These are phyloP conservation scores for Cygnus atratus DNA, from an alignment of 2,113 vertebrate genomes.

Conservation along the genomic window DNA sequence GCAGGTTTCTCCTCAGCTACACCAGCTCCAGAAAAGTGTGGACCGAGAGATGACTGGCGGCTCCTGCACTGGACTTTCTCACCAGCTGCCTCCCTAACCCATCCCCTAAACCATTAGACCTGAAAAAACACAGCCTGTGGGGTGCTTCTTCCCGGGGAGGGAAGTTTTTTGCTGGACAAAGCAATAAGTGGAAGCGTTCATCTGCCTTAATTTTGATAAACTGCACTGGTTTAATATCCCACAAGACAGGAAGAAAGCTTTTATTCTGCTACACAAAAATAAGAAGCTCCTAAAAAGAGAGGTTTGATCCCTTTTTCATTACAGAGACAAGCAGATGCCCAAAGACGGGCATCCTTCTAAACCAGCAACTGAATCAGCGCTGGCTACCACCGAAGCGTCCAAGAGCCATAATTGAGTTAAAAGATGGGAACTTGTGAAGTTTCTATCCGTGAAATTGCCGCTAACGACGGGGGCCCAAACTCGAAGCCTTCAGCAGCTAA, in stretches of 20 bases:
- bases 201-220: background rate
- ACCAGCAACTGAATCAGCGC: background rate
- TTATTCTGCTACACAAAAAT: accelerated
- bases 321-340: background rate
- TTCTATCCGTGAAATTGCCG: background rate
- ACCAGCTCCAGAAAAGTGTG: background rate
- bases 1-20: background rate
- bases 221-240: accelerated
- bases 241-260: background rate
- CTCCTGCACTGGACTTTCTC: background rate
- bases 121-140: no score
- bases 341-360: background rate
- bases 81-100: background rate
- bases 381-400: background rate
- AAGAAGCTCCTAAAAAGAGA: background rate
- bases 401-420: accelerated
- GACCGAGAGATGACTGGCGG: background rate
- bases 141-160: background rate
- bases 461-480: background rate
- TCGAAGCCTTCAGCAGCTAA: background rate
- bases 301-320: background rate
- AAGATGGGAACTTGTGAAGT: background rate
- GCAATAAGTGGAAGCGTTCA: background rate
- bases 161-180: background rate
- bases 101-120: background rate